Percentiles rank a stretch among this genome's conserved stretches.
phyloP scores from a whole-genome alignment of 92 coral and sea anemone species.

The Anthopleura xanthogrammica region DNA sequence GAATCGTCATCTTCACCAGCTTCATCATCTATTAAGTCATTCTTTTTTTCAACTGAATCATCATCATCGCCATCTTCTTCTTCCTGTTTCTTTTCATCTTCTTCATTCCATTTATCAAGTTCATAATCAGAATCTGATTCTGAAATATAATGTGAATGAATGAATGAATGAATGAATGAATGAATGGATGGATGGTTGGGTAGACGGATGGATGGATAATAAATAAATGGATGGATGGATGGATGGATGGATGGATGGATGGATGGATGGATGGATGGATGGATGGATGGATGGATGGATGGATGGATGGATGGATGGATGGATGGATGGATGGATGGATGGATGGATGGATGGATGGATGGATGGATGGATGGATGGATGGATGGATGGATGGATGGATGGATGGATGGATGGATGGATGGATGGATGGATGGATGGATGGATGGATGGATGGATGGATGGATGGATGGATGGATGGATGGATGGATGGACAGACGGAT shows the following conservation, averaged over 20 bases:
- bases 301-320: no score
- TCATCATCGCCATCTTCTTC: constrained; percentile 53
- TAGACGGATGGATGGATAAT: not conserved
- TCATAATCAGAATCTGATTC: constrained; percentile 82
- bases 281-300: no score
- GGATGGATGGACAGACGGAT: no score
- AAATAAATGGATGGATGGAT: not conserved
- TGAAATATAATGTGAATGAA: constrained; percentile 2
- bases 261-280: no score
- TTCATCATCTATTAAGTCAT: constrained; percentile 56
- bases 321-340: no score
- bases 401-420: no score
- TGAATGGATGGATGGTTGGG: not conserved
- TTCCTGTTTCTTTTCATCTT: constrained; percentile 80
- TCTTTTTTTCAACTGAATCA: constrained; percentile 16
- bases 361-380: no score
- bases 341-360: no score
- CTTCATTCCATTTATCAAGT: constrained; percentile 87
- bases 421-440: no score
- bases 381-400: no score
- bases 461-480: no score
- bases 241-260: not conserved
- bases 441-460: no score
- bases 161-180: not conserved
- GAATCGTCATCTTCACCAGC: constrained; percentile 49